A percentile compares a stretch with the other conserved stretches of the same genome.
Conservation (phyloP, 2,797 vertebrate species). For the Rhinoraja longicauda region DNA sequence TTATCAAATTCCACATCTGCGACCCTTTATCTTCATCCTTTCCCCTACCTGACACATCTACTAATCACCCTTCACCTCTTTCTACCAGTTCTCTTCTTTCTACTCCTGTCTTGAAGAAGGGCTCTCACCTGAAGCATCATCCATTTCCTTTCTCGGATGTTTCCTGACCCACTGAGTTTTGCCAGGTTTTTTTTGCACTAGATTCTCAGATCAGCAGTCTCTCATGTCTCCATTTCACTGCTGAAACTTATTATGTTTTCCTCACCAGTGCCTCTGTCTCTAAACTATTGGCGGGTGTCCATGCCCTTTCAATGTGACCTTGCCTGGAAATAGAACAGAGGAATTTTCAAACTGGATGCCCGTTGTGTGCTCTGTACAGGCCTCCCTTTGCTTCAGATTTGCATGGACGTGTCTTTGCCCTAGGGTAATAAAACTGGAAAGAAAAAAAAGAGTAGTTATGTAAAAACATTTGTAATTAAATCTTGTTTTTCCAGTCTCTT, state of each 20-base stretch:
- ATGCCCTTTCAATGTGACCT: slow-evolving; percentile 70
- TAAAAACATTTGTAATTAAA: slow-evolving; percentile 50
- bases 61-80: too few species aligned
- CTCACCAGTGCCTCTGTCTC: slow-evolving; percentile 74
- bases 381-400: background rate
- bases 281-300: slow-evolving; percentile 62
- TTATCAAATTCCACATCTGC: too few species aligned
- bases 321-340: slow-evolving; percentile 67
- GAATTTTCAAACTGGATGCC: slow-evolving; percentile 50
- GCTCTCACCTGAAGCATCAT: too few species aligned
- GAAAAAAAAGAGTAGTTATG: slow-evolving; percentile 49
- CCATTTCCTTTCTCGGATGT: too few species aligned
- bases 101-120: too few species aligned
- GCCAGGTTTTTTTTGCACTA: too few species aligned
- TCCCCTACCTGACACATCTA: too few species aligned
- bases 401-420: slow-evolving; percentile 3
- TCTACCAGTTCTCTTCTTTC: too few species aligned
- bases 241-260: slow-evolving; percentile 95
- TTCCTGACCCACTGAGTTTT: too few species aligned
- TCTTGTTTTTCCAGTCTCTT: slow-evolving; percentile 53
- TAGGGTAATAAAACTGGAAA: background rate
- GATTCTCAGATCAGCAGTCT: too few species aligned
- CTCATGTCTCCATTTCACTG: slow-evolving; percentile 57
- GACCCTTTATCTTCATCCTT: too few species aligned
- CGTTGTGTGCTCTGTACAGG: background rate